These are phyloP conservation scores for Lipotes vexillifer DNA, from an alignment of 2,113 vertebrate species.

Conservation along the genomic window DNA sequence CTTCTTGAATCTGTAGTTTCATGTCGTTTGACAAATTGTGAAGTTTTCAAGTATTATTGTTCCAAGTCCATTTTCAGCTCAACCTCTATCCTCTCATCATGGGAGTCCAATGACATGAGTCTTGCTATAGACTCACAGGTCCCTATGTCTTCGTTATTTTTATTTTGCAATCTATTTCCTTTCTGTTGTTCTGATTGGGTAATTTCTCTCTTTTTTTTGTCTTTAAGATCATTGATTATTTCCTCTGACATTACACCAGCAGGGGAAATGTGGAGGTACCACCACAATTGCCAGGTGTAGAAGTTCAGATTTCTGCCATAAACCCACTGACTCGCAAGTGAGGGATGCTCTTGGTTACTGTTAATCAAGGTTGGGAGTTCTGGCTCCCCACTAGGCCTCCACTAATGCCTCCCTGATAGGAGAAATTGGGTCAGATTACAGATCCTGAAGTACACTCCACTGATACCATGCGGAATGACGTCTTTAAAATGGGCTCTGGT, in stretches of 20 bases:
- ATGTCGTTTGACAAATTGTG: background rate
- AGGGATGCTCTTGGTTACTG: background rate
- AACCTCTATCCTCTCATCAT: background rate
- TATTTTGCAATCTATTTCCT: background rate
- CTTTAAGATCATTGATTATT: background rate
- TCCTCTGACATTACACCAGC: background rate
- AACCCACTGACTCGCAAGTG: background rate
- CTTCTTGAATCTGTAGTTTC: background rate
- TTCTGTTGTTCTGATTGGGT: background rate
- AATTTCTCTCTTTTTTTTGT: background rate
- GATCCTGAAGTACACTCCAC: background rate
- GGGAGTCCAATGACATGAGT: background rate
- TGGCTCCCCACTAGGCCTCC: background rate
- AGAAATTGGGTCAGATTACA: background rate
- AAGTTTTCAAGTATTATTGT: background rate
- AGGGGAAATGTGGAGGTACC: background rate
- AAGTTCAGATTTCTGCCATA: background rate
- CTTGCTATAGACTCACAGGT: background rate
- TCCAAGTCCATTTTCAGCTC: background rate
- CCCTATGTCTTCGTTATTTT: background rate
- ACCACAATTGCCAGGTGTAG: background rate
- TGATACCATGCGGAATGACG: background rate
- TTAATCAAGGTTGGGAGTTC: background rate
- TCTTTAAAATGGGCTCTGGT: background rate
- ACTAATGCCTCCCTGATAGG: background rate